These are phyloP conservation scores for Diplodus sargus DNA, from an alignment of 2,797 vertebrate species.

Conservation along the genomic window DNA sequence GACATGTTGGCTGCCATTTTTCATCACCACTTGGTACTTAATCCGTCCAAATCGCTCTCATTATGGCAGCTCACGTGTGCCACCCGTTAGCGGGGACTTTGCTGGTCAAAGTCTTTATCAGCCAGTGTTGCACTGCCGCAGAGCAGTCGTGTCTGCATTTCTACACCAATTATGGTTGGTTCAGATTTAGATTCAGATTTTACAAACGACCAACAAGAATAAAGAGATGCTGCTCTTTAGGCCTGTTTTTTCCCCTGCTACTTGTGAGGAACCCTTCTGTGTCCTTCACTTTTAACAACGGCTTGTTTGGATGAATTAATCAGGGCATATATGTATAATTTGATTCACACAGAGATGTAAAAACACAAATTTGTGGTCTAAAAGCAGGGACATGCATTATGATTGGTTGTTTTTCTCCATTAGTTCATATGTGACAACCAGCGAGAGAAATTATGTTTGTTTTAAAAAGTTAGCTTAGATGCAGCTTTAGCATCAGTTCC, in stretches of 20 bases:
- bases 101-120: constrained; percentile 37
- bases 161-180: not conserved
- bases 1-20: constrained; percentile 78
- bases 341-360: no score
- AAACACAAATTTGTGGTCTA: no score
- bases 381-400: no score
- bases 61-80: constrained; percentile 73
- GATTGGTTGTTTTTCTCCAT: no score
- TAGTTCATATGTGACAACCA: no score
- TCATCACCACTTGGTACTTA: constrained; percentile 74
- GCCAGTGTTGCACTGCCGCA: constrained; percentile 38
- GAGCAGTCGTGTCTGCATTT: constrained; percentile 23
- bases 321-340: no score
- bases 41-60: constrained; percentile 80
- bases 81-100: constrained; percentile 58
- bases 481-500: no score
- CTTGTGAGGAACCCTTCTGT: not conserved
- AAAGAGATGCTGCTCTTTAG: not conserved
- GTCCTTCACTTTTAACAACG: not conserved
- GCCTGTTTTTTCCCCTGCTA: not conserved
- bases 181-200: constrained; percentile 17
- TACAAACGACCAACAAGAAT: not conserved
- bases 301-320: not conserved
- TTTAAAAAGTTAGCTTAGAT: no score
- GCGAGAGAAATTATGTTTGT: no score